Conservation (phyloP, 2,888 invertebrate genomes). For the Gisinianus flammeolus region DNA sequence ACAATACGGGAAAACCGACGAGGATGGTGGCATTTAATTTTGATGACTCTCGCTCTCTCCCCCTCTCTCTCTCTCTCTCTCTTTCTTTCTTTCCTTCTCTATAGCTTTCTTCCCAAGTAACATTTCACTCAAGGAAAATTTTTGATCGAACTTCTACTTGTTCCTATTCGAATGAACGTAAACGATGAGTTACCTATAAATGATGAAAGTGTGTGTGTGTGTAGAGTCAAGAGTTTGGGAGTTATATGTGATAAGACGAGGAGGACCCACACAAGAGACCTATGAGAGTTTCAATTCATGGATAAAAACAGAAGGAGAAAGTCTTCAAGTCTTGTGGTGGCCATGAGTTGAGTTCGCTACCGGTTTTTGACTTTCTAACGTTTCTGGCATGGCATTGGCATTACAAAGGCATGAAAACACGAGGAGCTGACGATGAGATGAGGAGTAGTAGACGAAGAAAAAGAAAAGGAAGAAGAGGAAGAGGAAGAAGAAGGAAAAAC, state of each 20-base stretch:
- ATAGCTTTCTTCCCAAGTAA: conserved; percentile 3
- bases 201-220: conserved; percentile 7
- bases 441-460: not conserved
- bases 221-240: not conserved
- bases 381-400: conserved; percentile 16
- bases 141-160: conserved; percentile 31
- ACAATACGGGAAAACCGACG: conserved; percentile 34
- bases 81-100: not conserved
- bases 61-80: conserved; percentile 6
- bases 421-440: conserved; percentile 19
- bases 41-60: conserved; percentile 39
- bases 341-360: not conserved
- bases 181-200: conserved; percentile 13
- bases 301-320: conserved; percentile 12
- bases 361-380: not conserved
- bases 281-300: conserved; percentile 23
- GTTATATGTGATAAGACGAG: not conserved
- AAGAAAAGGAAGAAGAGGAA: not conserved
- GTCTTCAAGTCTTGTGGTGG: conserved; percentile 2
- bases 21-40: conserved; percentile 49
- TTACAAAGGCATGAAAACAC: conserved; percentile 19
- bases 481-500: conserved; percentile 1
- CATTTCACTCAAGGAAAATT: conserved; percentile 16
- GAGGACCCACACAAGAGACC: not conserved
- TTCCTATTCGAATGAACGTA: not conserved